phyloP scores from a whole-genome alignment of 2,888 invertebrate genomes.

The Leucoptera coffeella region DNA sequence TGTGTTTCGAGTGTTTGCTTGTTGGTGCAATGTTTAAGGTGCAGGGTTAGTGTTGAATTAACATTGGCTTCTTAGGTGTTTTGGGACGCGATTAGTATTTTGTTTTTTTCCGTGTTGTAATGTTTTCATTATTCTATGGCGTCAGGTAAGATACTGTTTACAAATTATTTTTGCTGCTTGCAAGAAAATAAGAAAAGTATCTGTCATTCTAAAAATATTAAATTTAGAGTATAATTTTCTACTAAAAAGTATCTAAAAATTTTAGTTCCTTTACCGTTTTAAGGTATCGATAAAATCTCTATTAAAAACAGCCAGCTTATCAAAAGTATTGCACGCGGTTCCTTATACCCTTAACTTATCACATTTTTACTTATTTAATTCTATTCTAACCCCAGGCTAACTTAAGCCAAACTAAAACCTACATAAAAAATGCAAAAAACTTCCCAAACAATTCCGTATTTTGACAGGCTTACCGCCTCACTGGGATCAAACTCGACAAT shows the following conservation, averaged over 20 bases:
- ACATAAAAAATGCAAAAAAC: neutral
- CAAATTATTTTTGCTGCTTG: no score
- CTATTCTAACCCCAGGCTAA: neutral
- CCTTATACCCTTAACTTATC: neutral
- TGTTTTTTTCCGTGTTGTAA: neutral
- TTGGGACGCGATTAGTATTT: neutral
- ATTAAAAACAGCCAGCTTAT: no score
- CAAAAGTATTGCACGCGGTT: no score
- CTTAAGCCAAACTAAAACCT: neutral
- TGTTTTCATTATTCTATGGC: neutral
- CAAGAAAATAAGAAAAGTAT: no score
- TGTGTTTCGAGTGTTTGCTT: no score
- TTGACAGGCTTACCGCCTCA: constrained; percentile 3
- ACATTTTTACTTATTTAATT: neutral
- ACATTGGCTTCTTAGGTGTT: neutral
- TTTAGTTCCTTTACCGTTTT: no score
- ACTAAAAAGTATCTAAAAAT: no score
- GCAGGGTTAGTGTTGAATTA: neutral
- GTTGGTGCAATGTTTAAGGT: no score
- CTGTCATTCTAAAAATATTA: no score
- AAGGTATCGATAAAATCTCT: no score
- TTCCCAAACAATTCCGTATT: neutral
- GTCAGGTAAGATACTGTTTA: neutral
- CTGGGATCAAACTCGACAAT: constrained; percentile 3
- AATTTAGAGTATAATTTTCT: neutral